Conservation (phyloP, 2,113 vertebrate species). For the Tringa solitaria region DNA sequence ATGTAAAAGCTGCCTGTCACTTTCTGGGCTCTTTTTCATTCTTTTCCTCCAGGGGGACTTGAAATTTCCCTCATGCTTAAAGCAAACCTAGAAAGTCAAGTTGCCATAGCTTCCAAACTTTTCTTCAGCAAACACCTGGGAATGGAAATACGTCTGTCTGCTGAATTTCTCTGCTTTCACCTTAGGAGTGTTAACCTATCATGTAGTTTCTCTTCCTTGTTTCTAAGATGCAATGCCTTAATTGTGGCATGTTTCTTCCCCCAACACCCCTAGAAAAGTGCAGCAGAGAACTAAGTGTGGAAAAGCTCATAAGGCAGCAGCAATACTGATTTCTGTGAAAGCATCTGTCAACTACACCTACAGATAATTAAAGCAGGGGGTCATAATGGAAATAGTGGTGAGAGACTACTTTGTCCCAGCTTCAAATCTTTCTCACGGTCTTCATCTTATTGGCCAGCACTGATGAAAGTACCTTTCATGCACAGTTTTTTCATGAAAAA, state of each 20-base stretch:
- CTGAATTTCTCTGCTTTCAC: neutral
- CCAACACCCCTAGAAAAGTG: accelerated
- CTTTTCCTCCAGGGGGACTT: neutral
- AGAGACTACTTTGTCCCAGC: neutral
- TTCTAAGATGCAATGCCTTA: neutral
- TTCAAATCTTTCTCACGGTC: slow-evolving; percentile 15
- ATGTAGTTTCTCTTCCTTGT: neutral
- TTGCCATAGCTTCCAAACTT: neutral
- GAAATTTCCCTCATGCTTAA: neutral
- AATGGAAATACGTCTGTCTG: neutral
- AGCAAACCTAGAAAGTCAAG: neutral
- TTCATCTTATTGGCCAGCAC: neutral
- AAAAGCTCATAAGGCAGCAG: neutral
- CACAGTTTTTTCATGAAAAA: neutral
- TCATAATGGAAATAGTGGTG: neutral
- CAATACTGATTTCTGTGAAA: neutral
- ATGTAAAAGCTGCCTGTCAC: neutral
- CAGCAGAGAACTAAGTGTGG: neutral
- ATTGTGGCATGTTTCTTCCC: neutral
- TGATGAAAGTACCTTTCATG: neutral
- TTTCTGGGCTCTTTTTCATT: neutral
- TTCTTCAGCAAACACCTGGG: neutral
- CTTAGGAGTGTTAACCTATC: neutral
- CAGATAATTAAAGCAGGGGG: neutral
- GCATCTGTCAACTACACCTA: neutral